Conservation (phyloP, 2,888 invertebrate species). For the Thymelicus acteon region DNA sequence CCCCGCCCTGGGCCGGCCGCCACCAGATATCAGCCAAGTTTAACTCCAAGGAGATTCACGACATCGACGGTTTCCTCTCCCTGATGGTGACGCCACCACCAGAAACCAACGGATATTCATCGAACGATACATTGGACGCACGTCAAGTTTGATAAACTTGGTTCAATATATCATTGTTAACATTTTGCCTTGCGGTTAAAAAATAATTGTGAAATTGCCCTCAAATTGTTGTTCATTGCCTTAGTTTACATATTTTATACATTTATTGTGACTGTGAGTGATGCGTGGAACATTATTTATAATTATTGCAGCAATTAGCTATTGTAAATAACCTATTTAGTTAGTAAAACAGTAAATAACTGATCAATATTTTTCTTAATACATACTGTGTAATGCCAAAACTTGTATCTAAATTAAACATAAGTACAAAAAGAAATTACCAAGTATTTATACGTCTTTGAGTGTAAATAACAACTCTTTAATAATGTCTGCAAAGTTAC, state of each 20-base stretch:
- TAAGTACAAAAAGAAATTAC: neutral
- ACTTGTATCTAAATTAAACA: neutral
- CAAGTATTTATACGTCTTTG: neutral
- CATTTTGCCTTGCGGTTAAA: too few species aligned
- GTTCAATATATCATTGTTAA: too few species aligned
- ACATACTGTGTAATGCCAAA: neutral
- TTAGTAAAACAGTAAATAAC: too few species aligned
- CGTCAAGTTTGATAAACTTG: constrained; percentile 53
- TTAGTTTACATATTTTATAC: neutral
- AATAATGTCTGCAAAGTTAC: too few species aligned
- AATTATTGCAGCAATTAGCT: too few species aligned
- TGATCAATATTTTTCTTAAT: neutral
- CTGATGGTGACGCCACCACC: constrained; percentile 86
- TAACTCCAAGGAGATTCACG: constrained; percentile 93
- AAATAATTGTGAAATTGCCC: neutral
- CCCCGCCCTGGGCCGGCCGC: constrained; percentile 91
- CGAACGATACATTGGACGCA: constrained; percentile 58
- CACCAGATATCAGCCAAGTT: constrained; percentile 95
- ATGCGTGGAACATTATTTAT: too few species aligned
- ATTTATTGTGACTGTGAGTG: too few species aligned
- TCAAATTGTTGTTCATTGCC: neutral
- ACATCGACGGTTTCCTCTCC: constrained; percentile 94
- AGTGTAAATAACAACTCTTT: neutral
- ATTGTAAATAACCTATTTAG: too few species aligned
- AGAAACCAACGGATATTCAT: constrained; percentile 68